Evolutionary conservation across 2,113 vertebrate genomes (phyloP), one percentile per base, ranked within the genome.

Genomic region (Ardeotis arabs): DNA sequence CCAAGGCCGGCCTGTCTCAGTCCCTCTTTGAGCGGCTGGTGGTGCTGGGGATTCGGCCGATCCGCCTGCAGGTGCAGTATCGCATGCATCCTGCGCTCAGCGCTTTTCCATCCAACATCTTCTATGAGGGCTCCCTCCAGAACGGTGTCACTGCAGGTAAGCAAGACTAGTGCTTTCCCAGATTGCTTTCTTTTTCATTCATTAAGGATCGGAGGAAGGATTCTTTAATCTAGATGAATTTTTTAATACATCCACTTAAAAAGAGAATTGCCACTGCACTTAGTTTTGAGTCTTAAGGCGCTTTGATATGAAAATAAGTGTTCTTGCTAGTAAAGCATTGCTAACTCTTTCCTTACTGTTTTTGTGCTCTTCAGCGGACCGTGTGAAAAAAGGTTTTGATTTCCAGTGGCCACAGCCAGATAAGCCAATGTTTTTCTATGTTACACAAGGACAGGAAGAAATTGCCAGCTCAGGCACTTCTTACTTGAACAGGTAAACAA

Each of bases 361-460:
- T 31, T 37, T 76, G 75, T 37, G 69, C 76, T 50, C 68, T 19
- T 60, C 90, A 99, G 99, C 98, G 27, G 99, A 99, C 88, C 99
- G 99, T 90, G 98, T 99, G 95, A 99, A 99, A 97, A 99, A 99
- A 84, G 99, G 99, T 1, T 99, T 99, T 84, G 99, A 99, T 95
- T 99, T 99, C 98, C 99, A 99, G 98, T 99, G 99, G 99, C 99
- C 99, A 3, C 99, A 99, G 58, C 99, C 99, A 6, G 99, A 99
- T 90, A 99, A 99, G 84, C 99, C 99, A 17, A 99, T 99, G 99
- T 99, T 99, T 95, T 99, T 99, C 98, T 99, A 99, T 1, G 99
- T 99, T 86, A 99, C 99, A 35, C 99, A 99, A 95, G 99, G 99
- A 8, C 99, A 99, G 96, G 99, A 99, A 94, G 99, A 99, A 97